Evolutionary conservation across 2,888 invertebrate genomes (phyloP), one percentile per base, ranked within the genome.

Genomic region (Listrodromus nycthemerus): DNA sequence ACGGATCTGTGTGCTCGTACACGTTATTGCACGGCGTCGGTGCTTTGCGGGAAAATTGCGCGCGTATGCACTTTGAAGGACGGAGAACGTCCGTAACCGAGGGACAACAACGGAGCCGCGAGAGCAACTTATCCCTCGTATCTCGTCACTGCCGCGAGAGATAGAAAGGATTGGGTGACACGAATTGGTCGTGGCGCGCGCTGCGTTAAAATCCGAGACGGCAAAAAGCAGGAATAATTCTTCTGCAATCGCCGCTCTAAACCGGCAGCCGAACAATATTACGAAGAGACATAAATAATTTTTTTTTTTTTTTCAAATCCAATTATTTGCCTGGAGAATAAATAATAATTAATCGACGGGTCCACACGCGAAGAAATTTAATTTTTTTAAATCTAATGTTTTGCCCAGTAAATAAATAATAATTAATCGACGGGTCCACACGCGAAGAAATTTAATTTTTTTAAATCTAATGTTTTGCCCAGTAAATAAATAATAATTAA

Each of bases 191-290:
- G 41, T 41, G n/a, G 52, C 45, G 61, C 16, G 76, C 70, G 71
- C 16, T 66, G 13, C 67, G 50, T 52, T 73, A 16, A 50, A 73
- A 73, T 27, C 52, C 61, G 33, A 65, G 63, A 67, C 33, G 61
- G 71, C 70, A 33, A 71, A 27, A 58, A 58, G 71, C n/a, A 55
- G 27, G 63, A 65, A 82, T 67, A 61, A 61, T 30, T 58, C 75
- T 66, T 66, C 61, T 33, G 69, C 69, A 69, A 75, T 69, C 50
- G 30, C 63, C 55, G 70, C 52, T 6, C 67, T 74, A 61, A 21
- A 41, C 41, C 55, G 16, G 66, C 58, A 55, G 48, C 52, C 73
- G 37, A 73, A 78, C 27, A 58, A 82, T 41, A 67, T 78, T 61
- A 41, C 2, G 41, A 73, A 65, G 27, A 21, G 65, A 48, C 58